Percentiles rank a stretch among this genome's conserved stretches.
phyloP scores from a whole-genome alignment of 2,888 invertebrate genomes.

The Stegana nigrithorax region DNA sequence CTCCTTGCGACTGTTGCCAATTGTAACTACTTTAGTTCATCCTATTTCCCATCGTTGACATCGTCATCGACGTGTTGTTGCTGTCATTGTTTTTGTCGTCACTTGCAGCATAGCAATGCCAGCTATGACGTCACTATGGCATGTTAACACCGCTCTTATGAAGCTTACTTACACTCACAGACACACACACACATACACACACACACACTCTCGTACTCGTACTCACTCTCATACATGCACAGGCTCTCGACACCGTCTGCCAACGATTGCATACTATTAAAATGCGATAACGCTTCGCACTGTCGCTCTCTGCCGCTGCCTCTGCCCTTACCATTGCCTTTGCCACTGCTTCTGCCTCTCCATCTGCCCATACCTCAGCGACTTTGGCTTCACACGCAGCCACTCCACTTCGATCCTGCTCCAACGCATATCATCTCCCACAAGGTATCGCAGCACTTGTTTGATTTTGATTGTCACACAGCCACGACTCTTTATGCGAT shows the following conservation, averaged over 20 bases:
- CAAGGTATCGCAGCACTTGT: constrained; percentile 8
- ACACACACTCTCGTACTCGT: too few relatives aligned
- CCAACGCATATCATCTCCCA: not conserved
- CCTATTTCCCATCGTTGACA: not conserved
- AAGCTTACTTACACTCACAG: too few relatives aligned
- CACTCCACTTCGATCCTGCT: not conserved
- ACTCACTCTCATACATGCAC: too few relatives aligned
- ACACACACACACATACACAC: too few relatives aligned
- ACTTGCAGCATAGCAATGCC: constrained; percentile 4
- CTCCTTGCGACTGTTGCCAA: not conserved
- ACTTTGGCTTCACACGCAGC: too few relatives aligned
- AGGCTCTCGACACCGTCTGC: too few relatives aligned
- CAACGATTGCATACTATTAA: too few relatives aligned
- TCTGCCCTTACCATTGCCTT: too few relatives aligned
- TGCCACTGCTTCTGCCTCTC: too few relatives aligned
- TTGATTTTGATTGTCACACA: constrained; percentile 2
- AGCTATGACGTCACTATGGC: constrained; percentile 20
- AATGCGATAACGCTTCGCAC: too few relatives aligned
- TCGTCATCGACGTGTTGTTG: not conserved
- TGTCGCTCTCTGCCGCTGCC: too few relatives aligned
- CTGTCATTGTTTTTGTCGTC: not conserved
- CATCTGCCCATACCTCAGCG: too few relatives aligned
- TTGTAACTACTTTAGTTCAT: not conserved
- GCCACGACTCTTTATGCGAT: not conserved
- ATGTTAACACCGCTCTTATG: not conserved